Evolutionary conservation across 2,888 invertebrate species (phyloP), one percentile per base, ranked within the genome.

Genomic region (Andrena trimmerana): DNA sequence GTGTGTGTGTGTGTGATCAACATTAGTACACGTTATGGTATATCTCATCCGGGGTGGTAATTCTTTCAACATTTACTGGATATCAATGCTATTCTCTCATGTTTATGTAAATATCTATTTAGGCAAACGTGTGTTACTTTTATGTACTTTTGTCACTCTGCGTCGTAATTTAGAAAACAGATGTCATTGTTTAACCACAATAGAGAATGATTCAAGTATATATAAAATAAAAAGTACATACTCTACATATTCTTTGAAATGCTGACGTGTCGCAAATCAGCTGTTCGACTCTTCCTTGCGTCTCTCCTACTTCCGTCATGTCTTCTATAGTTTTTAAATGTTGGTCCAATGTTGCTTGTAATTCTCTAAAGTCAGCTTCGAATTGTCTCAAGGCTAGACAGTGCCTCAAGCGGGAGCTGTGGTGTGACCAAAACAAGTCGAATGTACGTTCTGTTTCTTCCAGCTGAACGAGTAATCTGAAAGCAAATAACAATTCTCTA

Each of bases 371-470:
- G 93, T 98, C 97, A 93, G 98, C 98, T 95, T 99, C 99, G 95
- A 99, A 99, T 90, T 97, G 96, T 90, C 99, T 95, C 92, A 99
- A 96, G 91, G 97, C 97, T 86, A 99, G 95, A 95, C 98, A 99
- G 94, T 98, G 98, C 91, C 97, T 96, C 92, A 99, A 95, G 91
- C 98, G 97, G 78, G 96, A 96, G 90, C 98, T 98, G 95, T 99
- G 99, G 91, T 97, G 97, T 76, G 96, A 96, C 99, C 99, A 99
- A 95, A 99, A 99, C 90, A 97, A 97, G 94, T 98, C 98, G 94
- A 99, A 99, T 86, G 98, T 97, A 90, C 97, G 96, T 94, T 98
- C 98, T 88, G 99, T 99, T 95, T 99, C 99, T 94, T 98, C 98
- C 92, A 99, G 95, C 95, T 99, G 98, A 78, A 98, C 97, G 89